A percentile compares a stretch with the other conserved stretches of the same genome.
These are phyloP conservation scores for Ctena decussata DNA, from an alignment of 2,888 invertebrate species.

Conservation along the genomic window DNA sequence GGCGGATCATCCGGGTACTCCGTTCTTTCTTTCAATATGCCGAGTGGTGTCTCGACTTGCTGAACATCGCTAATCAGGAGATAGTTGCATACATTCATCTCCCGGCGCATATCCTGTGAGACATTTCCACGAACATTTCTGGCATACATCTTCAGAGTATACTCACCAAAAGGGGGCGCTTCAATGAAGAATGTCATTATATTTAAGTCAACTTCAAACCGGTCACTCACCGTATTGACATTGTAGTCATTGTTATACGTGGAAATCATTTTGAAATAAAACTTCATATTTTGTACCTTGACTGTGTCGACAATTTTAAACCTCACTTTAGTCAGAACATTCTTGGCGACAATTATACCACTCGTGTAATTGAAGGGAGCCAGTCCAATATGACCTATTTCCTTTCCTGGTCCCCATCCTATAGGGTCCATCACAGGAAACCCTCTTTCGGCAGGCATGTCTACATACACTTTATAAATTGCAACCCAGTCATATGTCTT, in stretches of 20 bases:
- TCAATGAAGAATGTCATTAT: slow-evolving; percentile 65
- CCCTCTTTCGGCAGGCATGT: slow-evolving; percentile 69
- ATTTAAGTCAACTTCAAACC: slow-evolving; percentile 61
- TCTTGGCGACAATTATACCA: slow-evolving; percentile 63
- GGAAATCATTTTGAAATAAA: slow-evolving; percentile 65
- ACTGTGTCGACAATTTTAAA: slow-evolving; percentile 65
- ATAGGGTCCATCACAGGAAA: slow-evolving; percentile 80
- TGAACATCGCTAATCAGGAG: slow-evolving; percentile 68
- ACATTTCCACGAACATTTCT: slow-evolving; percentile 61
- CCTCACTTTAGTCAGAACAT: slow-evolving; percentile 57
- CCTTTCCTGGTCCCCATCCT: slow-evolving; percentile 82
- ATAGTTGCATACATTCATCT: slow-evolving; percentile 82
- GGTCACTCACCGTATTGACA: slow-evolving; percentile 62
- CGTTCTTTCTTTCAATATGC: slow-evolving; percentile 58
- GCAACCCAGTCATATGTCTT: slow-evolving; percentile 77
- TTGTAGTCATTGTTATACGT: slow-evolving; percentile 65
- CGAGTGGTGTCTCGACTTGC: slow-evolving; percentile 45
- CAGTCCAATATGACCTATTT: slow-evolving; percentile 63
- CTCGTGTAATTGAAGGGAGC: slow-evolving; percentile 65
- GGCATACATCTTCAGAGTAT: slow-evolving; percentile 64
- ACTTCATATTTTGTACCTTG: slow-evolving; percentile 58
- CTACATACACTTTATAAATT: slow-evolving; percentile 73
- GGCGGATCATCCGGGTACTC: slow-evolving; percentile 50
- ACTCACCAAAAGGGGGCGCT: slow-evolving; percentile 64
- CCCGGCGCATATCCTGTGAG: slow-evolving; percentile 38